Base-by-base conservation (phyloP, 2,888 invertebrate species). In the Pegoplata infirma region DNA sequence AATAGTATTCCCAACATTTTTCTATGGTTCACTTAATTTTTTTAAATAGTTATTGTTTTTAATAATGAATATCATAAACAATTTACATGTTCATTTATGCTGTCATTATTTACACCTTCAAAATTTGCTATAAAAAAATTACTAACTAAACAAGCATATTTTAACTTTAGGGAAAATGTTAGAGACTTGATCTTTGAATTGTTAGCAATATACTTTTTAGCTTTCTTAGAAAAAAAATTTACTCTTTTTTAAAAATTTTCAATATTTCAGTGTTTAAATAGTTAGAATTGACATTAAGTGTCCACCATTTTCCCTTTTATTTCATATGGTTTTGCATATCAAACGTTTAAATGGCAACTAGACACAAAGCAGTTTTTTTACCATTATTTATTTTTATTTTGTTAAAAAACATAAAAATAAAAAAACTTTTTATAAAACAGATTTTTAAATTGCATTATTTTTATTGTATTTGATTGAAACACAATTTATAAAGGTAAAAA, bases 31-130 rank as follows among this genome's bases (percentile, higher is more conserved):
- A n/a, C n/a, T 12, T 40, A 40, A 40, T 40, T 40, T 40, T 36
- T 40, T 40, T n/a, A n/a, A 14, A 40, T 40, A 40, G 36, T 40
- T n/a, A n/a, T 40, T 36, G 12, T 36, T 40, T n/a, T 40, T 40
- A 40, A 40, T 40, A 40, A 40, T 40, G 36, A 3, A 12, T 40
- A n/a, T 40, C 36, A 67, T 72, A 63, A 76, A 71, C 59, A 71
- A 66, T 71, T 71, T 66, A 56, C 49, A 72, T 72, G 67, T 56
- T 72, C 67, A 68, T 77, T 72, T 77, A 72, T 58, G 44, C 46
- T 51, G 72, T 67, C 72, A 68, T 77, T 72, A 76, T 72, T 67
- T 72, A 67, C 61, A 63, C 61, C 56, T 72, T 55, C 59, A 64
- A n/a, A n/a, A 56, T 67, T 72, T 64, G 19, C 51, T n/a, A 58